Conservation (phyloP, 1,140 invertebrate species). For the Agraylea sexmaculata region DNA sequence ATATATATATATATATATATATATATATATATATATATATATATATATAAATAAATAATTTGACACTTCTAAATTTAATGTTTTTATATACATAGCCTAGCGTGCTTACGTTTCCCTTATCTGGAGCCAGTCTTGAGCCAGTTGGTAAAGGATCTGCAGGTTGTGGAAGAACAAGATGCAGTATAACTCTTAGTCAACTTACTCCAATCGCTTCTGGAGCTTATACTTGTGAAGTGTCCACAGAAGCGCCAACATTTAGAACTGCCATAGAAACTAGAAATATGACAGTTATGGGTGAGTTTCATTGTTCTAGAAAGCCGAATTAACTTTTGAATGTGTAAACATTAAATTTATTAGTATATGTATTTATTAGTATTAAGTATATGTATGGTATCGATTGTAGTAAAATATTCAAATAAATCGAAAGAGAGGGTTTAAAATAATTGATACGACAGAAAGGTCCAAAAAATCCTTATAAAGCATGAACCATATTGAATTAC, state of each 20-base stretch:
- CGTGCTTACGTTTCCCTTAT: constrained; percentile 14
- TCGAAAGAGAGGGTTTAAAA: constrained; percentile 1
- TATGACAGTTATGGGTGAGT: constrained; percentile 39
- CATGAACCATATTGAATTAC: background rate
- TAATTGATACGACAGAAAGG: background rate
- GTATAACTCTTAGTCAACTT: constrained; percentile 27
- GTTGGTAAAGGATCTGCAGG: background rate
- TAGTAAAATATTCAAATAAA: background rate
- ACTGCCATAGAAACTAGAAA: constrained; percentile 34
- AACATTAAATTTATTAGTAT: constrained; percentile 3
- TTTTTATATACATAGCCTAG: constrained; percentile 6
- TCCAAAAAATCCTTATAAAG: background rate
- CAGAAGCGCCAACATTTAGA: constrained; percentile 40
- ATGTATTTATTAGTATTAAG: background rate
- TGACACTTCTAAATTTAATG: background rate
- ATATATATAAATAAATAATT: background rate
- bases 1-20: background rate
- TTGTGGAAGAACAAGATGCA: constrained; percentile 31
- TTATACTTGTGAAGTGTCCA: constrained; percentile 41
- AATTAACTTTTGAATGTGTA: background rate
- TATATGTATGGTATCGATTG: background rate
- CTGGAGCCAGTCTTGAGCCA: constrained; percentile 9
- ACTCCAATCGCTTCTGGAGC: constrained; percentile 30
- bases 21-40: background rate
- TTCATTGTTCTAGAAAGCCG: constrained; percentile 5